phyloP scores from a whole-genome alignment of 2,797 vertebrate species.

The Siniperca obscura region DNA sequence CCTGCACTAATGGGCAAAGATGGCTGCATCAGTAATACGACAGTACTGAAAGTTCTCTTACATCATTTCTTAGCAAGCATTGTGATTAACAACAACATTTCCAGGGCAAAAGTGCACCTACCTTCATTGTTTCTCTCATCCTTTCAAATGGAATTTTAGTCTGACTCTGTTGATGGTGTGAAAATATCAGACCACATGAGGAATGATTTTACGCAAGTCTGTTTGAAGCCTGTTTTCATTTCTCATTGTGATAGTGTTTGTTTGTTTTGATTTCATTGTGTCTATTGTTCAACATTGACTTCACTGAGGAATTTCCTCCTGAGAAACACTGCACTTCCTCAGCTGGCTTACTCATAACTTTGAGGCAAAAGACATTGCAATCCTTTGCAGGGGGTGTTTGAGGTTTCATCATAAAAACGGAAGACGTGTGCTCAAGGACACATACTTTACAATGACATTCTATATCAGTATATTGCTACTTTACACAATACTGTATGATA shows the following conservation, averaged over 20 bases:
- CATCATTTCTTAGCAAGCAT: background rate
- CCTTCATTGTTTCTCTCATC: background rate
- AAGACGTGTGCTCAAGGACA: conserved; percentile 14
- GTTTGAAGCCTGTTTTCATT: background rate
- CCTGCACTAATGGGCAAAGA: background rate
- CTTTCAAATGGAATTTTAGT: background rate
- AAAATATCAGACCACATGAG: background rate
- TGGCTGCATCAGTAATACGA: background rate
- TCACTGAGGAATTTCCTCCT: conserved; percentile 4
- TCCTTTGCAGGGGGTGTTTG: background rate
- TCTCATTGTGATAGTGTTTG: background rate
- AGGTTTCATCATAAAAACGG: conserved; percentile 12
- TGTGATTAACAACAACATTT: conserved; percentile 6
- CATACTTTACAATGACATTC: background rate
- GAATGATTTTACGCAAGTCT: background rate
- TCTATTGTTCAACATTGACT: background rate
- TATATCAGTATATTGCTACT: background rate
- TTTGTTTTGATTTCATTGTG: background rate
- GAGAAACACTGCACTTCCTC: background rate
- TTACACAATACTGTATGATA: background rate
- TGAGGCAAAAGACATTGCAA: background rate
- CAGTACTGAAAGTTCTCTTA: background rate
- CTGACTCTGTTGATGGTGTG: background rate
- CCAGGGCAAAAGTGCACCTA: background rate
- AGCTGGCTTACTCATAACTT: background rate